Evolutionary conservation across 1,140 invertebrate species (phyloP).

Genomic region (Pseudomyrmex sp.): DNA sequence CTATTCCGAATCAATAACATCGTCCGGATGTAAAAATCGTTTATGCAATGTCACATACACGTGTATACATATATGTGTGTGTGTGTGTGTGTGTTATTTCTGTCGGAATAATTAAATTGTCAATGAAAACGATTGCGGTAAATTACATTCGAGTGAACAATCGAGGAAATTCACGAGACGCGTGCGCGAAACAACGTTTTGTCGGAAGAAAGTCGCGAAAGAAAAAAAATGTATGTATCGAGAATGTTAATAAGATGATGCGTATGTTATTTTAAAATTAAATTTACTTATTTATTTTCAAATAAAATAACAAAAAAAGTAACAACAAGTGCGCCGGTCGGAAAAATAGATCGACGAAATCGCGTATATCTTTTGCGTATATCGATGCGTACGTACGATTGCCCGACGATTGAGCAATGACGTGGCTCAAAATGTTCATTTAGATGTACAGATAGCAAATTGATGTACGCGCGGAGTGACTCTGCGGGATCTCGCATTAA

Average conservation of each 20-base stretch:
- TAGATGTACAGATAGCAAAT: slow-evolving; percentile 52
- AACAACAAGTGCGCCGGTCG: background rate
- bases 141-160: slow-evolving; percentile 5
- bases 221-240: background rate
- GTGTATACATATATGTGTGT: background rate
- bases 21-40: background rate
- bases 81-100: background rate
- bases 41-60: background rate
- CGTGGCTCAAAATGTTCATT: slow-evolving; percentile 50
- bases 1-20: slow-evolving; percentile 43
- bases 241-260: too few relatives aligned
- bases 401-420: slow-evolving; percentile 46
- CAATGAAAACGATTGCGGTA: background rate
- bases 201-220: background rate
- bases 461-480: slow-evolving; percentile 42
- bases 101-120: background rate
- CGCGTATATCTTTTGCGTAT: slow-evolving; percentile 8
- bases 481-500: slow-evolving; percentile 39
- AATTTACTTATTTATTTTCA: background rate
- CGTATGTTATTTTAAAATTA: too few relatives aligned
- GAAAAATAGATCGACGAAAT: slow-evolving; percentile 17
- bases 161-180: background rate
- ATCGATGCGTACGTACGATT: slow-evolving; percentile 14
- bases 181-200: background rate
- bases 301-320: slow-evolving; percentile 14